Conservation (phyloP, 2,113 vertebrate genomes). For the Ifrita kowaldi region DNA sequence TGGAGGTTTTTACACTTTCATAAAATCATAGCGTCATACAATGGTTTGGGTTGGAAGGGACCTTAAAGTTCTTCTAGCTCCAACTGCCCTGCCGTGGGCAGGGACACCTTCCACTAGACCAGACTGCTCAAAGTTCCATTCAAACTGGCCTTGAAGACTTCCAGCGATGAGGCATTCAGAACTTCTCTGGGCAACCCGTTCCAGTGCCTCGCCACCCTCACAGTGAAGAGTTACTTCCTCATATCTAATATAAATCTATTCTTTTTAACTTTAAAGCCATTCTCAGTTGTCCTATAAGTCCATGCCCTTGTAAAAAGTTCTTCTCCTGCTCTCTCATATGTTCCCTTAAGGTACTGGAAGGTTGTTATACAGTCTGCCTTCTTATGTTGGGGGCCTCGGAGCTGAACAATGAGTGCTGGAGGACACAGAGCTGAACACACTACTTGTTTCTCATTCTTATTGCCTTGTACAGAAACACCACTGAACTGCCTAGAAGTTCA, state of each 20-base stretch:
- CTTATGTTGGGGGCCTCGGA: neutral
- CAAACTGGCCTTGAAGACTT: neutral
- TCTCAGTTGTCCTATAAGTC: neutral
- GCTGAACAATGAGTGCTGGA: neutral
- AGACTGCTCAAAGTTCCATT: neutral
- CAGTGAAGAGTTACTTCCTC: neutral
- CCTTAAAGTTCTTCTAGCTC: neutral
- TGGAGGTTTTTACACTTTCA: neutral
- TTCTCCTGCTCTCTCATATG: neutral
- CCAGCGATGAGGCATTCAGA: neutral
- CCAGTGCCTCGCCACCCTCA: neutral
- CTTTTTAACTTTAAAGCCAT: neutral
- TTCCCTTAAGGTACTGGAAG: neutral
- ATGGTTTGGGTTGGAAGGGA: neutral
- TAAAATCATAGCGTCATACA: neutral
- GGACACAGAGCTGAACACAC: neutral
- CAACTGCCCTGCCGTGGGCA: neutral
- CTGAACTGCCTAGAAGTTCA: neutral
- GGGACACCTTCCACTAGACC: neutral
- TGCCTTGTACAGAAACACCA: neutral
- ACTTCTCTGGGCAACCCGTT: neutral
- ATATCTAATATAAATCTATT: neutral
- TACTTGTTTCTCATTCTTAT: neutral
- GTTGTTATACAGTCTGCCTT: neutral
- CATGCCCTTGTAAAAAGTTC: neutral